Evolutionary conservation across 2,888 invertebrate genomes (phyloP), one percentile per base, ranked within the genome.

Genomic region (Agrochola lychnidis): DNA sequence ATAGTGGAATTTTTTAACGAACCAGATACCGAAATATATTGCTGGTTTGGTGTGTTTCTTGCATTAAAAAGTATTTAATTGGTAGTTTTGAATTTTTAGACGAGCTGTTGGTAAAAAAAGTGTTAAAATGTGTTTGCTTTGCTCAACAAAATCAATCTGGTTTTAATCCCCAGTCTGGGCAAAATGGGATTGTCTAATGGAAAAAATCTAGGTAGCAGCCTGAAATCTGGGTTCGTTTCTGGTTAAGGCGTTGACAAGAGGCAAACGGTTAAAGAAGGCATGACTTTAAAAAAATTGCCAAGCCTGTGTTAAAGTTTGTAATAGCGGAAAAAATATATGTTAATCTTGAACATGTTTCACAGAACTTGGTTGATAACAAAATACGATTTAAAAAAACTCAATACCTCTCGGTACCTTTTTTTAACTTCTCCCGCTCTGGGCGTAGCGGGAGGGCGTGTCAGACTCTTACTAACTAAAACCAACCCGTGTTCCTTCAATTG

Each of bases 1-100:
- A 82, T 76, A 74, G 81, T 67, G 78, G 85, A 88, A 82, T 83
- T 81, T 90, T 89, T 88, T 88, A 90, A 90, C 90, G 89, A 89
- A 83, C 79, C 75, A 79, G 68, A 61, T 78, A 64, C 42, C n/a
- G 51, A 71, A 68, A 70, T 77, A 45, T 67, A 56, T 70, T 36
- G 48, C 59, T 59, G 14, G 22, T 45, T 36, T 57, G 6, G 25
- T 57, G 10, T n/a, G 25, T 14, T 14, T 57, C 25, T 25, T 57
- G 14, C 6, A 25, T 25, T 25, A 14, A 14, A 59, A 48, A 67
- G 40, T 64, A 4, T 45, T 45, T 74, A 67, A 61, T 70, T 67
- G 16, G 40, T 45, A 2, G 12, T 6, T 22, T 40, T 25, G 0
- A 25, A 30, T 51, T 45, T 61, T 5, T 10, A 25, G 12, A n/a